Evolutionary conservation across 1,140 invertebrate genomes (phyloP).

Genomic region (Homalodisca vitripennis): DNA sequence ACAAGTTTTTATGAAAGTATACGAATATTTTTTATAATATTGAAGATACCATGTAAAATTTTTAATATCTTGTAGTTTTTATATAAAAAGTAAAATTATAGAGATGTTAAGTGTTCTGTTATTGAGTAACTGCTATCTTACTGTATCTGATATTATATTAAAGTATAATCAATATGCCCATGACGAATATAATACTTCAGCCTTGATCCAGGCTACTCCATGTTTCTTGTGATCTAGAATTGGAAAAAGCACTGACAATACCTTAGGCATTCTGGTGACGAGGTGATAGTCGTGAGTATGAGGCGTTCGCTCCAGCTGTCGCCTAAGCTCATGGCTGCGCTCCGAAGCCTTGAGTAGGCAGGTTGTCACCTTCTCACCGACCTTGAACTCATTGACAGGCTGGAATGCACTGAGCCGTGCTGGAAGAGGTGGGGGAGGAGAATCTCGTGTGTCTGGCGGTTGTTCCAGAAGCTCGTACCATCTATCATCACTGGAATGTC

Average conservation of each 20-base stretch:
- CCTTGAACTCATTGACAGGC: conserved; percentile 52
- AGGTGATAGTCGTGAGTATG: conserved; percentile 38
- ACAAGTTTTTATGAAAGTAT: no score
- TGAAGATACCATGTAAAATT: no score
- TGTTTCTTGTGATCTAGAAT: conserved; percentile 38
- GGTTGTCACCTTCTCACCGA: conserved; percentile 54
- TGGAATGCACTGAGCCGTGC: conserved; percentile 41
- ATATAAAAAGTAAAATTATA: no score
- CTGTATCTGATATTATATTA: no score
- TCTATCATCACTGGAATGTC: conserved; percentile 65
- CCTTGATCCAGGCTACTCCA: conserved; percentile 43
- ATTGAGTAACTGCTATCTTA: no score
- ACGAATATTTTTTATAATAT: no score
- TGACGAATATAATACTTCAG: conserved; percentile 40
- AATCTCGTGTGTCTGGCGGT: conserved; percentile 39
- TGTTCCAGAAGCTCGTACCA: conserved; percentile 61
- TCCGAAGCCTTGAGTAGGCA: conserved; percentile 47
- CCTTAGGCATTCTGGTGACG: conserved; percentile 37
- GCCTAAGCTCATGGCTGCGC: conserved; percentile 38
- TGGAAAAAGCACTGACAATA: not conserved
- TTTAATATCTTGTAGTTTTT: no score
- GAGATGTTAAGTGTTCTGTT: no score
- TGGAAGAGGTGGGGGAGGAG: conserved; percentile 56
- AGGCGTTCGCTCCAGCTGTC: conserved; percentile 36
- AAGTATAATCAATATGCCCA: no score